Evolutionary conservation across 1,140 invertebrate genomes (phyloP).

Genomic region (Triops longicaudatus): DNA sequence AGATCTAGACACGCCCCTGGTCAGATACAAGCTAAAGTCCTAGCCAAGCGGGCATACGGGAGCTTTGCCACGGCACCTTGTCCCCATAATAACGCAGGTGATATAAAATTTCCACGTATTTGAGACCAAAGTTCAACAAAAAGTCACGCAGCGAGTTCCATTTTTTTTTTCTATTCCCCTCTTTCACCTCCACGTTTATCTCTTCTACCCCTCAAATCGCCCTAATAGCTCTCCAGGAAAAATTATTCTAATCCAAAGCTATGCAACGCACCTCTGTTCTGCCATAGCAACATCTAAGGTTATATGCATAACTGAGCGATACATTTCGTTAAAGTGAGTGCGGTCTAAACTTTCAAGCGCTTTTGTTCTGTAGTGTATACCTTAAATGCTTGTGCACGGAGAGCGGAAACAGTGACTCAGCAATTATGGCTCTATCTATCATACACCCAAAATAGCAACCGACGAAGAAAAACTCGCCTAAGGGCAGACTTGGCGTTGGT

Average conservation of each 20-base stretch:
- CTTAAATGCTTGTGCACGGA: not conserved
- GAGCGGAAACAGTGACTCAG: constrained; percentile 6
- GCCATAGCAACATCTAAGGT: not conserved
- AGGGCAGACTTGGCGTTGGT: not conserved
- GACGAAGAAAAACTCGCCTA: not conserved
- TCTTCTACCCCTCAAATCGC: not conserved
- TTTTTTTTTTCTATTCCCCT: not conserved
- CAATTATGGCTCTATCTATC: not conserved
- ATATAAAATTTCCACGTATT: not conserved
- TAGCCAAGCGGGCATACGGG: not conserved
- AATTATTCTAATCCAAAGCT: not conserved
- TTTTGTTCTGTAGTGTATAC: not conserved
- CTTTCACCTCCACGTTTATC: not conserved
- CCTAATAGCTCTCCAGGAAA: not conserved
- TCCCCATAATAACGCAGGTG: not conserved
- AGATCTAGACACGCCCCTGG: not conserved
- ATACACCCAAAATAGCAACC: not conserved
- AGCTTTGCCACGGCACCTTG: not conserved
- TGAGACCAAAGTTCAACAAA: not conserved
- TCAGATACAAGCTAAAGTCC: not conserved
- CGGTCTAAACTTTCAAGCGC: not conserved
- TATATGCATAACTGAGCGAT: not conserved
- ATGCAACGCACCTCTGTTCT: not conserved
- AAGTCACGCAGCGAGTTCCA: not conserved
- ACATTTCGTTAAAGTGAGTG: not conserved